These are phyloP conservation scores for Schizopygopsis malacanthus DNA, from an alignment of 2,797 vertebrate species.

Conservation along the genomic window DNA sequence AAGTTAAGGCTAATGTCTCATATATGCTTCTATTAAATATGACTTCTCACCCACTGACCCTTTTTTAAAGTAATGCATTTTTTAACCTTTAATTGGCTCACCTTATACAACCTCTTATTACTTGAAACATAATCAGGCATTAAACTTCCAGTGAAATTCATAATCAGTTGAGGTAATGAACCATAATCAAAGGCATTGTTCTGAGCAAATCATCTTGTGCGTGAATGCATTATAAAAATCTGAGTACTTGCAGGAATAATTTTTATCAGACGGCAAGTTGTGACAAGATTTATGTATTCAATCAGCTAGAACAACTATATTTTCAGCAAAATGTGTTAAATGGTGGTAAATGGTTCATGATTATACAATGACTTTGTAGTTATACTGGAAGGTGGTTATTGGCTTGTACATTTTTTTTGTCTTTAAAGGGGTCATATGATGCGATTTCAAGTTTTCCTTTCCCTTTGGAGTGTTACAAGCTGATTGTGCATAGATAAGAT, in stretches of 20 bases:
- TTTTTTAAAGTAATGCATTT: neutral
- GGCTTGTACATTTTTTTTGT: neutral
- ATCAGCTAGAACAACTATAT: neutral
- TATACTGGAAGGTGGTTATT: neutral
- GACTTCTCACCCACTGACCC: neutral
- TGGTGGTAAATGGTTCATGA: neutral
- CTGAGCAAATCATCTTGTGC: constrained; percentile 3
- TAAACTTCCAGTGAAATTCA: constrained; percentile 12
- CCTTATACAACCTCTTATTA: constrained; percentile 36
- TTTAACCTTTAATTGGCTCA: constrained; percentile 24
- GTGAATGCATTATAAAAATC: constrained; percentile 18
- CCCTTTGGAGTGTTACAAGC: no score
- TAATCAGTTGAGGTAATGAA: constrained; percentile 41
- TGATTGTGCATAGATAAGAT: no score
- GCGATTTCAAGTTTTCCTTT: no score
- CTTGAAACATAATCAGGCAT: constrained; percentile 33
- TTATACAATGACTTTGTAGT: neutral
- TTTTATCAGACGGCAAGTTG: neutral
- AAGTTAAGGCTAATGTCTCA: neutral
- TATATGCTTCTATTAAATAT: neutral
- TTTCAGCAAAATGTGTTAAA: neutral
- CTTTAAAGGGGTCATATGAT: no score
- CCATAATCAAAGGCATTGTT: constrained; percentile 41
- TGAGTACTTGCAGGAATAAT: neutral
- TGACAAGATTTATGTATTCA: neutral